phyloP scores from a whole-genome alignment of 2,888 invertebrate genomes.

The Nebria salina region DNA sequence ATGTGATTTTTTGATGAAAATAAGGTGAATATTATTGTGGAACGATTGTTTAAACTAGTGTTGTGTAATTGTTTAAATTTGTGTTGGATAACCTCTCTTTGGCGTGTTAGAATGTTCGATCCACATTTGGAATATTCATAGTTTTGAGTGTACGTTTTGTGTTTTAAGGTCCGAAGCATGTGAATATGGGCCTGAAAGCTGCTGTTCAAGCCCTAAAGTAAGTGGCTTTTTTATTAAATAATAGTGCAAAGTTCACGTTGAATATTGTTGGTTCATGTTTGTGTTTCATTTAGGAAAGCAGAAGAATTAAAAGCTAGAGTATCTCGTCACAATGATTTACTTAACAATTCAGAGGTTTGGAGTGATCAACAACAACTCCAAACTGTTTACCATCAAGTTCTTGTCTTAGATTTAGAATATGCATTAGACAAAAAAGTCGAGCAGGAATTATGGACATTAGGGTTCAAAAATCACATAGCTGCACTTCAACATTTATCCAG shows the following conservation, averaged over 20 bases:
- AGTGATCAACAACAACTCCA: constrained; percentile 67
- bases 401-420: constrained; percentile 84
- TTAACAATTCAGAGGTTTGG: constrained; percentile 60
- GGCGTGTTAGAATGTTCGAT: constrained; percentile 8
- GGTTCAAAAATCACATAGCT: constrained; percentile 88
- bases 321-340: constrained; percentile 69
- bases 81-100: constrained; percentile 25
- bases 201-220: constrained; percentile 80
- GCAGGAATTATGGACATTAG: constrained; percentile 88
- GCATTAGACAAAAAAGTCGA: constrained; percentile 90
- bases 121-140: constrained; percentile 35
- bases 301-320: constrained; percentile 78
- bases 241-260: constrained; percentile 23
- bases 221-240: constrained; percentile 53
- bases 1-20: constrained; percentile 9
- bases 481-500: constrained; percentile 79
- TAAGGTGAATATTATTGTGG: constrained; percentile 3
- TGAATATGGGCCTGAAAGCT: constrained; percentile 78
- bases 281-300: constrained; percentile 68
- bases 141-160: constrained; percentile 7
- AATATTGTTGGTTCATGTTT: background rate
- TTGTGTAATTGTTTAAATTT: constrained; percentile 2
- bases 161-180: constrained; percentile 61
- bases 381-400: constrained; percentile 72
- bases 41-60: background rate